Percentiles rank a stretch among this genome's conserved stretches.
Conservation (phyloP, 2,888 invertebrate genomes). For the Anticlea derivata region DNA sequence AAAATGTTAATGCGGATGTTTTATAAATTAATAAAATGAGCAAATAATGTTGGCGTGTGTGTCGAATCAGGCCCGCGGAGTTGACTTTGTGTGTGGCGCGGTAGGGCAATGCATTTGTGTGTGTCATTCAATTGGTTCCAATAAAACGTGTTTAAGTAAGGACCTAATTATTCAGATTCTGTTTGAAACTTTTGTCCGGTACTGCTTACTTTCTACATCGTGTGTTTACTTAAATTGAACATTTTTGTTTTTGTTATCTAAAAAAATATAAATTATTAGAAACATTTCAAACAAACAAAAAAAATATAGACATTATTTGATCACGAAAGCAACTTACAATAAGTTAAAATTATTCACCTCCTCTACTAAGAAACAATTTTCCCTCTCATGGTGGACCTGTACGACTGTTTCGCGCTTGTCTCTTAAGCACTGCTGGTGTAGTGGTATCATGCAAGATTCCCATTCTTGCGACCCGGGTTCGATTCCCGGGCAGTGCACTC, state of each 20-base stretch:
- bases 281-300: too few relatives aligned
- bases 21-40: constrained; percentile 44
- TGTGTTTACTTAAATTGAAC: too few relatives aligned
- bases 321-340: neutral
- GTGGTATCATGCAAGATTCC: constrained; percentile 99
- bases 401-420: rapidly evolving
- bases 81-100: constrained; percentile 36
- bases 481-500: constrained; percentile 95
- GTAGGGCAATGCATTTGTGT: neutral
- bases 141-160: too few relatives aligned
- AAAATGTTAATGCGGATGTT: constrained; percentile 51
- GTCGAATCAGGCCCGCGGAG: constrained; percentile 52
- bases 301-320: too few relatives aligned
- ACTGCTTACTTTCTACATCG: too few relatives aligned
- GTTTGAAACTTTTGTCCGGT: too few relatives aligned
- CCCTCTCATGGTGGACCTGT: neutral
- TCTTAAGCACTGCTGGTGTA: constrained; percentile 94
- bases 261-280: too few relatives aligned
- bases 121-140: neutral
- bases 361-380: too few relatives aligned
- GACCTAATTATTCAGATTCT: too few relatives aligned
- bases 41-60: constrained; percentile 49
- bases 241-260: too few relatives aligned
- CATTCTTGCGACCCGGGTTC: constrained; percentile 99
- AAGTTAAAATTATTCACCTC: too few relatives aligned